Conservation (phyloP, 1,140 invertebrate genomes). For the Phocides pigmalion region DNA sequence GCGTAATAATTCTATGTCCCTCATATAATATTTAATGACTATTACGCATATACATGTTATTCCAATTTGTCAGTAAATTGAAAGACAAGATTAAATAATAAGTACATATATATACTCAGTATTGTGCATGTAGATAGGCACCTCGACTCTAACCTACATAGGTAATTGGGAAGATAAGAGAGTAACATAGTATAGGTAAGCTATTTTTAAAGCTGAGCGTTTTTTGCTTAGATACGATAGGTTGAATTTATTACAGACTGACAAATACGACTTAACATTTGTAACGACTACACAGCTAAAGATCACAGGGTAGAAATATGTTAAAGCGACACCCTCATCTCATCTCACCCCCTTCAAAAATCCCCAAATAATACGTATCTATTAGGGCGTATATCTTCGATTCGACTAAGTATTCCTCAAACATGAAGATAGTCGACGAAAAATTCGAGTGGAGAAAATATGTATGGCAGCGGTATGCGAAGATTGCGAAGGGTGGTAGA, state of each 20-base stretch:
- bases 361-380: slow-evolving; percentile 77
- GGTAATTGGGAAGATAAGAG: no score
- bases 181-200: no score
- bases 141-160: no score
- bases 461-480: slow-evolving; percentile 78
- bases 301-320: slow-evolving; percentile 39
- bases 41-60: no score
- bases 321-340: slow-evolving; percentile 52
- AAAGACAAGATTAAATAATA: no score
- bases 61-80: no score
- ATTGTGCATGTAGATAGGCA: no score
- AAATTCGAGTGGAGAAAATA: slow-evolving; percentile 82
- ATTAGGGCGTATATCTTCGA: slow-evolving; percentile 79
- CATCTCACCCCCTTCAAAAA: slow-evolving; percentile 54
- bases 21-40: no score
- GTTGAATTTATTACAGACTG: background rate
- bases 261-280: slow-evolving; percentile 20
- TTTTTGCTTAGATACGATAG: no score
- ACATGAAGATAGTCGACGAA: slow-evolving; percentile 80
- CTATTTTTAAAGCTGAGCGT: no score
- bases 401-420: slow-evolving; percentile 80
- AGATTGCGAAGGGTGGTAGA: slow-evolving; percentile 66
- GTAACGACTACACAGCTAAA: slow-evolving; percentile 28
- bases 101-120: no score
- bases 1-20: no score